Evolutionary conservation across 1,140 invertebrate species (phyloP), one percentile per base, ranked within the genome.

Genomic region (Aporrectodea caliginosa): DNA sequence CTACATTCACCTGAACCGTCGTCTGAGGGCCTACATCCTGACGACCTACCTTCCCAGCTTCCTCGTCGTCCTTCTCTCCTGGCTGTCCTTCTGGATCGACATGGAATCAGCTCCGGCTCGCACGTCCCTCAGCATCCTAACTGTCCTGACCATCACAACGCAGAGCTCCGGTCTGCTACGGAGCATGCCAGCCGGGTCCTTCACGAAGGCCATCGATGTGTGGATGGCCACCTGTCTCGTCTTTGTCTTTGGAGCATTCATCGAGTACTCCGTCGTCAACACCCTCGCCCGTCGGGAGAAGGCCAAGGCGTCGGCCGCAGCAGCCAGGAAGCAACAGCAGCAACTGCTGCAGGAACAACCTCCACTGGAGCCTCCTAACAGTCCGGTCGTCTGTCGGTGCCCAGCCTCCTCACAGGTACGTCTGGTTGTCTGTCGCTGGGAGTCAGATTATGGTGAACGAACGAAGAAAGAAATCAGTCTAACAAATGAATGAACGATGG

Each of bases 191-290:
- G 77, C 77, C 31, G 77, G 29, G 31, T 78, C 77, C 2, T 78
- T 78, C 69, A 78, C 77, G 32, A 78, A 79, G 71, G 86, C 85
- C 29, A 87, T 86, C 35, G 86, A 87, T 77, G 84, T 87, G 34
- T 87, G 86, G 86, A 86, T 86, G 84, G 84, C 85, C 31, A 83
- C 84, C 1, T 85, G 86, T 75, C 82, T 87, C 30, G 83, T 87
- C 69, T 87, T 86, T 78, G 85, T 87, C 1, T 86, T 86, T 76
- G 82, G 82, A 1, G 84, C 85, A 16, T 82, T 87, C 30, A 84
- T 87, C 34, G 86, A 87, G 79, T 87, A 85, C 79, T 85, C 85
- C 32, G 81, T 87, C 1, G 86, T 85, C 30, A 85, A 86, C 79
- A 83, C 85, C 2, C 78, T 86, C 1, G 81, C 83, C 27, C 79